These are phyloP conservation scores for Stenopsyche tienmushanensis DNA, from an alignment of 1,140 invertebrate species.

Conservation along the genomic window DNA sequence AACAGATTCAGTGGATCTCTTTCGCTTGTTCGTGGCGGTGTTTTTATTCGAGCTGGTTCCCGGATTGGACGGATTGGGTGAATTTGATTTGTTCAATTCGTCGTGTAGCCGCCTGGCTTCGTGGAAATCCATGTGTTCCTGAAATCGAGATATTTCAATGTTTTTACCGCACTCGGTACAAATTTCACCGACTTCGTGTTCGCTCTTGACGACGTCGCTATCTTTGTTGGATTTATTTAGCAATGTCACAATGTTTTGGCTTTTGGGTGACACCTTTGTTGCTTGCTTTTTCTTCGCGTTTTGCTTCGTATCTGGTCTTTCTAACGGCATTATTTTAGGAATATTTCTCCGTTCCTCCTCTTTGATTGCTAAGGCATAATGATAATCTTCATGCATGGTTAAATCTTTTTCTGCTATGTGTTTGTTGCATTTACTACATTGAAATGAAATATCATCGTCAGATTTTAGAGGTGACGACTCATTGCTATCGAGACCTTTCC, in stretches of 20 bases:
- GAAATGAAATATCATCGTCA: slow-evolving; percentile 43
- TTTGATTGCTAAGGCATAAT: slow-evolving; percentile 60
- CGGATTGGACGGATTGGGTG: too few relatives aligned
- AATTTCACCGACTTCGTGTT: slow-evolving; percentile 47
- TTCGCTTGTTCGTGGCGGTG: neutral
- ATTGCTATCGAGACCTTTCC: slow-evolving; percentile 35
- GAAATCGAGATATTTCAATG: slow-evolving; percentile 58
- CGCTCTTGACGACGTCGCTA: slow-evolving; percentile 28
- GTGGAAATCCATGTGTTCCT: slow-evolving; percentile 71
- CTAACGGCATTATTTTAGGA: too few relatives aligned
- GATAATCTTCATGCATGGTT: slow-evolving; percentile 61
- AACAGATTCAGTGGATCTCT: neutral
- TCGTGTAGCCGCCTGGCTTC: slow-evolving; percentile 66
- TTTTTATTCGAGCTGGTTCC: too few relatives aligned
- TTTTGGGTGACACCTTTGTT: slow-evolving; percentile 34
- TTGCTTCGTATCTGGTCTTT: neutral
- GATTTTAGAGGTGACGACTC: slow-evolving; percentile 27
- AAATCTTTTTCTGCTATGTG: slow-evolving; percentile 50
- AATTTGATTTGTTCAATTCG: slow-evolving; percentile 47
- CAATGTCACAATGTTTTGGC: neutral
- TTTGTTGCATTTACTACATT: slow-evolving; percentile 58
- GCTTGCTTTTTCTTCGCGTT: slow-evolving; percentile 5
- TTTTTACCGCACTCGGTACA: slow-evolving; percentile 65
- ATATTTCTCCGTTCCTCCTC: slow-evolving; percentile 52
- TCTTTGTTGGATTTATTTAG: slow-evolving; percentile 30